phyloP scores from a whole-genome alignment of 2,888 invertebrate genomes.

The Odontomyia ornata region DNA sequence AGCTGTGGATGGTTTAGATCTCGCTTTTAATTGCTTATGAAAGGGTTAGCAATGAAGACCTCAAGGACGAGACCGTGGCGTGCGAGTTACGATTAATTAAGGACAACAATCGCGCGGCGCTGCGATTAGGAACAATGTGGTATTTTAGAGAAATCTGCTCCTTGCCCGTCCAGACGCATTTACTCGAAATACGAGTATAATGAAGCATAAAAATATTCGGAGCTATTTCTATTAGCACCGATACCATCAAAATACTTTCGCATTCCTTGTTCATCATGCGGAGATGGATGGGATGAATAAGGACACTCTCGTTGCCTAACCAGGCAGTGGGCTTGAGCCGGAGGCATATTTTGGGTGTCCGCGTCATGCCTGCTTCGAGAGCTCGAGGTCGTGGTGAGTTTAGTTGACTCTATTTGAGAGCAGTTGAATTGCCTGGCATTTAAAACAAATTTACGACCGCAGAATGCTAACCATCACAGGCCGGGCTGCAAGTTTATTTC shows the following conservation, averaged over 20 bases:
- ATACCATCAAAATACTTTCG: not conserved
- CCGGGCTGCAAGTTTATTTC: not conserved
- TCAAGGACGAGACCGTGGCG: not conserved
- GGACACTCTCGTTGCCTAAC: constrained; percentile 3
- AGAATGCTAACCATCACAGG: constrained; percentile 16
- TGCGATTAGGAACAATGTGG: no score
- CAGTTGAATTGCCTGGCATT: constrained; percentile 36
- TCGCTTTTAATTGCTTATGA: not conserved
- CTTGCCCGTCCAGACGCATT: no score
- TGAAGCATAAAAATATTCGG: no score
- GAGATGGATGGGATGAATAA: not conserved
- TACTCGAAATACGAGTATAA: no score
- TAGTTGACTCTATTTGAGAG: constrained; percentile 20
- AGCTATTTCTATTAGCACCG: not conserved
- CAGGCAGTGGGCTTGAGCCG: not conserved
- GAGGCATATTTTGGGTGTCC: constrained; percentile 8
- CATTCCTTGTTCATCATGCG: constrained; percentile 8
- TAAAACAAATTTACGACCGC: constrained; percentile 39
- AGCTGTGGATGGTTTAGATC: not conserved
- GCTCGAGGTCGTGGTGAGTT: constrained; percentile 20
- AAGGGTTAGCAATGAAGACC: not conserved
- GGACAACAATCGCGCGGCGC: no score
- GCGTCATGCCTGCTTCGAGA: not conserved
- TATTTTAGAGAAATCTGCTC: no score
- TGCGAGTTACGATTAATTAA: no score